These are phyloP conservation scores for Diachrysia chrysitis DNA, from an alignment of 2,888 invertebrate species.

Conservation along the genomic window DNA sequence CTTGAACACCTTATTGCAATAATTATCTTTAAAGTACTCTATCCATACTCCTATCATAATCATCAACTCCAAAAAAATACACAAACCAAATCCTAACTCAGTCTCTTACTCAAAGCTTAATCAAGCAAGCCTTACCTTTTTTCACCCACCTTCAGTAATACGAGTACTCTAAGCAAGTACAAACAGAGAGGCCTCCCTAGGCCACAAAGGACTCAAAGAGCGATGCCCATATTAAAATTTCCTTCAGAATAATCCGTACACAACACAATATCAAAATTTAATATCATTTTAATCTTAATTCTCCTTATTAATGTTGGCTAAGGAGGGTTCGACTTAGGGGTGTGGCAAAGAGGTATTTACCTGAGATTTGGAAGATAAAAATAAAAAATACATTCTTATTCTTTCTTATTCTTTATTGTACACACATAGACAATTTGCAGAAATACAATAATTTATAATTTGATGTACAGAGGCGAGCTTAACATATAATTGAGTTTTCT, in stretches of 20 bases:
- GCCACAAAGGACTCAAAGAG: conserved; percentile 75
- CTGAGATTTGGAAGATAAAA: conserved; percentile 10
- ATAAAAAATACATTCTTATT: neutral
- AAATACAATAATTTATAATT: no score
- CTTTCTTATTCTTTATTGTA: no score
- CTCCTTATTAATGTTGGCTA: conserved; percentile 86
- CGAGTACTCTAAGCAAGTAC: conserved; percentile 43
- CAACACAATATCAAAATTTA: conserved; percentile 89
- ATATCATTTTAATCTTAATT: conserved; percentile 89
- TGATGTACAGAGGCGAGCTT: no score
- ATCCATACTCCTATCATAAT: neutral
- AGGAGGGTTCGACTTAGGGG: conserved; percentile 75
- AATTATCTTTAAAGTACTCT: no score
- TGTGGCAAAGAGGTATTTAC: conserved; percentile 32
- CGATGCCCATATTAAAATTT: conserved; percentile 83
- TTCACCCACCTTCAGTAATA: conserved; percentile 39
- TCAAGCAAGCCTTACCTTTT: conserved; percentile 32
- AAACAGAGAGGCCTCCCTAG: conserved; percentile 49
- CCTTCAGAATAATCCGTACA: conserved; percentile 87
- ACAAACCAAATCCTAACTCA: neutral
- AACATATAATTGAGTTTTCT: no score
- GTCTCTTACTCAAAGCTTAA: neutral
- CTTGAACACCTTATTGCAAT: no score
- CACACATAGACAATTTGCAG: no score
- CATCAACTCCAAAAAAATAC: neutral